Base-by-base conservation (phyloP, 2,888 invertebrate species). In the Pachliopta kotzebuea region DNA sequence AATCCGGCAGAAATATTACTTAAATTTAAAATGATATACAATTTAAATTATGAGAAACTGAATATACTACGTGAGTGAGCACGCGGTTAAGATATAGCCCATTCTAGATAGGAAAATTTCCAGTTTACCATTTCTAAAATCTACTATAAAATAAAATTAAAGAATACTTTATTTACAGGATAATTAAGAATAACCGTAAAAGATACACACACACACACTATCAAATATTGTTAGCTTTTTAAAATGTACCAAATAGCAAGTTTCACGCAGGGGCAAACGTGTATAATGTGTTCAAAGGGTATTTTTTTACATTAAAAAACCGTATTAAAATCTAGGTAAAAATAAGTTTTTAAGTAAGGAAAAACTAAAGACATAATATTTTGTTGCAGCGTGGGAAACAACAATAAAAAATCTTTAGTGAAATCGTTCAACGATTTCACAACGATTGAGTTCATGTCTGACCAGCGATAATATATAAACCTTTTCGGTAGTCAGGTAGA, bases 371-470 rank as follows among this genome's bases (percentile, higher is more conserved):
- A 4, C n/a, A 29, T 11, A 24, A 60, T n/a, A n/a, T n/a, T 26
- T 64, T 67, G 62, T 68, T 68, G 67, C 50, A 56, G 56, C 87
- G 89, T 90, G 89, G 83, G 89, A 88, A 88, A 76, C 71, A 67
- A 75, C 72, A 73, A 77, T 74, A 54, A 67, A 69, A 66, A 73
- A 73, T 72, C 72, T 69, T n/a, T 61, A 66, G 60, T 65, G 68
- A 74, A 72, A 73, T 72, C 71, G 72, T 71, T 79, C 78, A 79
- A 79, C 76, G 75, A 69, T 74, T 70, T 71, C 70, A 69, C 69
- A 73, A 69, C 31, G 78, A 83, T 84, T 80, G 80, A 82, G 78
- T 80, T 78, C 77, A 79, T 86, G 85, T 85, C 86, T 85, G 83
- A 83, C 80, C 80, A 73, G 74, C 72, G 73, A 73, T 74, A 75